Evolutionary conservation across 2,113 vertebrate genomes (phyloP).

Genomic region (Petaurus breviceps): DNA sequence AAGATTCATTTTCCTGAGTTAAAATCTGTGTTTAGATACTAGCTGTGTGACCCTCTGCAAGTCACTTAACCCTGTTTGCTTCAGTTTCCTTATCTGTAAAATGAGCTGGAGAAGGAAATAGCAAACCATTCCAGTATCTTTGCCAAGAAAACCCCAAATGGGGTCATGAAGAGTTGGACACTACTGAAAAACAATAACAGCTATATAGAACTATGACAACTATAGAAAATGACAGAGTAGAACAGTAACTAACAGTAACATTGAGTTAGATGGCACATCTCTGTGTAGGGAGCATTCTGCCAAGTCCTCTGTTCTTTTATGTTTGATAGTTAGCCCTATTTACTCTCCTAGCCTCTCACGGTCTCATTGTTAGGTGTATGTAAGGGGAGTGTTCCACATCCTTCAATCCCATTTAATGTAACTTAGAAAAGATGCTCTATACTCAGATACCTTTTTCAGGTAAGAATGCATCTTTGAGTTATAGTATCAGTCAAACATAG

Average conservation of each 20-base stretch:
- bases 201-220: background rate
- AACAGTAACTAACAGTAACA: slow-evolving; percentile 10
- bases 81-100: background rate
- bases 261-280: background rate
- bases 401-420: background rate
- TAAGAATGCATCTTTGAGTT: background rate
- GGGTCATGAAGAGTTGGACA: background rate
- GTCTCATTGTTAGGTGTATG: background rate
- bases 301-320: background rate
- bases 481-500: background rate
- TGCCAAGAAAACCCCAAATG: background rate
- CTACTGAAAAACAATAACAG: background rate
- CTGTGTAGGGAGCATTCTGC: background rate
- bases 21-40: no score
- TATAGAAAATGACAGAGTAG: slow-evolving; percentile 20
- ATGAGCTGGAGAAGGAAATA: no score
- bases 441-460: background rate
- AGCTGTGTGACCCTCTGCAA: background rate
- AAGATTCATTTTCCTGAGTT: no score
- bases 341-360: background rate
- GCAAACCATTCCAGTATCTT: background rate
- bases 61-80: background rate
- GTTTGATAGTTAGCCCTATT: background rate
- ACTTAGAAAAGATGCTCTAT: background rate
- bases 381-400: background rate